Percentiles rank a stretch among this genome's conserved stretches.
These are phyloP conservation scores for Thalassarche chlororhynchos DNA, from an alignment of 2,113 vertebrate genomes.

Conservation along the genomic window DNA sequence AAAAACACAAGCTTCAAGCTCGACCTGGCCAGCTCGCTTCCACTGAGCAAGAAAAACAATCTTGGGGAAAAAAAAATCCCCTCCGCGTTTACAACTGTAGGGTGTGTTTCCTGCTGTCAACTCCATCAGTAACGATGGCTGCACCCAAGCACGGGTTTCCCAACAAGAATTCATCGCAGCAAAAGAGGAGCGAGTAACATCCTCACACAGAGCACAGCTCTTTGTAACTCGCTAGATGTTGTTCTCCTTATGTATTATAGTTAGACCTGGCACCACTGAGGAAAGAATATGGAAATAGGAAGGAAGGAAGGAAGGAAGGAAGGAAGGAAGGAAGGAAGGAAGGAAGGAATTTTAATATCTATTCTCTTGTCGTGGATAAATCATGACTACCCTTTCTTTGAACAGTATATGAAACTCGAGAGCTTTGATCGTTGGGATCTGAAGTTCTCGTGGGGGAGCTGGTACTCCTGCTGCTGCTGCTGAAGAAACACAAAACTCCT, in stretches of 20 bases:
- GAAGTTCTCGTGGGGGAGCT: constrained; percentile 40
- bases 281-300: not conserved
- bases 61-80: not conserved
- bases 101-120: not conserved
- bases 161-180: not conserved
- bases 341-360: not conserved
- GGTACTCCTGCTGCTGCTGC: constrained; percentile 13
- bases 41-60: not conserved
- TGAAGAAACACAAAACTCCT: constrained; percentile 48
- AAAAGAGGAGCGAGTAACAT: not conserved
- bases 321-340: not conserved
- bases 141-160: not conserved
- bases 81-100: not conserved
- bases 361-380: not conserved
- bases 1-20: not conserved
- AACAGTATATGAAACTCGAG: constrained; percentile 21
- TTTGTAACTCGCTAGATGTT: not conserved
- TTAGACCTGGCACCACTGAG: not conserved
- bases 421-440: constrained; percentile 38
- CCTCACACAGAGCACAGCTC: not conserved
- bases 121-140: not conserved
- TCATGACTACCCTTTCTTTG: not conserved
- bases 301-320: not conserved
- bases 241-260: not conserved
- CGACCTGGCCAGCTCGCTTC: not conserved